Evolutionary conservation across 2,797 vertebrate species (phyloP), one percentile per base, ranked within the genome.

Genomic region (Pterois miles): DNA sequence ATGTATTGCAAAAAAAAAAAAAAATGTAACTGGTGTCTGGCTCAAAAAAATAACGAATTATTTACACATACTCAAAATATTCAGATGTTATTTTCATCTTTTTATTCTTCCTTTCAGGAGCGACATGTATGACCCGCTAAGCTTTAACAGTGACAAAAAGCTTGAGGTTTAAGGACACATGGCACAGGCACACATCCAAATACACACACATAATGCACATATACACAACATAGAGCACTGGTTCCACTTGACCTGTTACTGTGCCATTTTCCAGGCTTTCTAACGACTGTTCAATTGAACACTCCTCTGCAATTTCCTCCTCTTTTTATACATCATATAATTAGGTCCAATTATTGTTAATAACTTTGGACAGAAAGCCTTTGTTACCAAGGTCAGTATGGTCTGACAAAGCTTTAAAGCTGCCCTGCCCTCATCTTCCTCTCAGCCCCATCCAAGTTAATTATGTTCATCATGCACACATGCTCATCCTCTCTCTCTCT

Each of bases 341-440:
- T 92, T 94, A 90, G 68, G 66, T 86, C 86, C 85, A 93, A 91
- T 93, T 93, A 92, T 89, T 86, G 88, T 90, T 92, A 89, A 92
- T 92, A 91, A 85, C 79, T 90, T 85, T 88, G 76, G 78, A 79
- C 76, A 80, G 81, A 86, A 87, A 83, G 78, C 76, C 83, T 88
- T 92, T 86, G 88, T 92, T 90, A 78, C 74, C 87, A 92, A 94
- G 91, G 91, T 94, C 90, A 93, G 78, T 54, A 50, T 78, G 82
- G 79, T 89, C 87, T 91, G 88, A 90, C 88, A 84, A 81, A 88
- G 85, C 87, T 88, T 87, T 80, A 86, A 82, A 91, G 80, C 79
- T 84, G 84, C 76, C 75, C 54, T 85, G 77, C 68, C 78, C 70
- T 85, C 77, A 60, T 83, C 69, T 78, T 71, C 66, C 82, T 86